Percentiles rank a stretch among this genome's conserved stretches.
Conservation (phyloP, 2,888 invertebrate genomes). For the Thalpophila matura region DNA sequence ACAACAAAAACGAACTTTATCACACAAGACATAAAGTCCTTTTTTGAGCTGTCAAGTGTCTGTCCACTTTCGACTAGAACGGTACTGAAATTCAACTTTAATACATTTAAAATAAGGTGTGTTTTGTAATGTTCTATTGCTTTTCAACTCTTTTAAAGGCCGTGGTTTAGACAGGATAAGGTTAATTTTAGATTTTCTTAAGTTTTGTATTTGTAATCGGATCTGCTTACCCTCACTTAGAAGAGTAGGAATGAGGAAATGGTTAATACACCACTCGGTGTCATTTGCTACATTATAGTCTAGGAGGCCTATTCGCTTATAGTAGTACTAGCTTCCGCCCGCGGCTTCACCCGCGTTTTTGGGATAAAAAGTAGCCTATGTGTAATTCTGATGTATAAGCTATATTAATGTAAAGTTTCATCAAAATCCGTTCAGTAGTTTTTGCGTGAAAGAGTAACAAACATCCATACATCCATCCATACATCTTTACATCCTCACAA, state of each 20-base stretch:
- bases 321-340: too few species aligned
- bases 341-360: too few species aligned
- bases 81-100: not conserved
- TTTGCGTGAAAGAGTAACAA: too few species aligned
- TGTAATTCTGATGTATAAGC: too few species aligned
- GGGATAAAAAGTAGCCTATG: too few species aligned
- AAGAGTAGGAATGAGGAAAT: too few species aligned
- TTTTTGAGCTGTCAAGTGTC: not conserved
- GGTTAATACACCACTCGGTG: not conserved
- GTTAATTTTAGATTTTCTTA: constrained; percentile 49
- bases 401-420: too few species aligned
- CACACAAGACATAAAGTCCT: fast-evolving
- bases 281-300: too few species aligned
- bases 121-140: not conserved
- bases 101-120: not conserved
- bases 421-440: too few species aligned
- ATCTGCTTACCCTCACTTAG: constrained; percentile 4
- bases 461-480: too few species aligned
- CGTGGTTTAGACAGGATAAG: constrained; percentile 41
- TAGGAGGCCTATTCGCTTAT: too few species aligned
- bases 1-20: constrained; percentile 18
- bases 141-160: constrained; percentile 39
- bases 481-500: too few species aligned
- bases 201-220: constrained; percentile 15
- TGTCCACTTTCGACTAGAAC: not conserved